phyloP scores from a whole-genome alignment of 2,888 invertebrate species.

The Palloptera scutellata region DNA sequence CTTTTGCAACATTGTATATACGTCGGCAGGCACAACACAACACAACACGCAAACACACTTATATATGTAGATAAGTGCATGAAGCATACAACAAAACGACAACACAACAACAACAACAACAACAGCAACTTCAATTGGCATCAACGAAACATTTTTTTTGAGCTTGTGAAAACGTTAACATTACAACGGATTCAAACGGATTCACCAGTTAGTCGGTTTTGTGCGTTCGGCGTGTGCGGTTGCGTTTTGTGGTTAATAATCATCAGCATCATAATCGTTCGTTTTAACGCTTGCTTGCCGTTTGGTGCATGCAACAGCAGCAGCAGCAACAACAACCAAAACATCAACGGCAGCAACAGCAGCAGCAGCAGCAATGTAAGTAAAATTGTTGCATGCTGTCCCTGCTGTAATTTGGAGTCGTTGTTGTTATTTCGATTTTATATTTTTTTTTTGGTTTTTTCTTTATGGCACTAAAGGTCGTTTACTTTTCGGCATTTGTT shows the following conservation, averaged over 20 bases:
- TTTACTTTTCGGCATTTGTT: constrained; percentile 59
- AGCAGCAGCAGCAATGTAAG: not conserved
- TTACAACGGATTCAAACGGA: too few species aligned
- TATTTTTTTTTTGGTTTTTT: constrained; percentile 36
- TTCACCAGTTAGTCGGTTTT: constrained; percentile 50
- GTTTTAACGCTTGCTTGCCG: constrained; percentile 21
- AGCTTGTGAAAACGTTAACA: too few species aligned
- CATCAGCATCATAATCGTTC: not conserved
- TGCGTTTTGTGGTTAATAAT: constrained; percentile 25
- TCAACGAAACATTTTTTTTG: too few species aligned
- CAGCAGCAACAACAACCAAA: constrained; percentile 35
- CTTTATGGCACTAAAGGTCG: constrained; percentile 61
- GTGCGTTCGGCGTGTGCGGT: constrained; percentile 61
- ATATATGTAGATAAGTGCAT: too few species aligned
- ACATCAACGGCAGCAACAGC: not conserved
- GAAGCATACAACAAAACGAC: too few species aligned
- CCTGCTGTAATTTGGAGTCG: constrained; percentile 43
- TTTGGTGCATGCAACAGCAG: constrained; percentile 40
- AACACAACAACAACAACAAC: too few species aligned
- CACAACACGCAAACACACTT: too few species aligned
- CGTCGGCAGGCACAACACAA: too few species aligned
- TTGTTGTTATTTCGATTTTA: constrained; percentile 35
- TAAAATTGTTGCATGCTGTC: constrained; percentile 44
- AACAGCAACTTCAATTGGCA: too few species aligned
- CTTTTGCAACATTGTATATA: too few species aligned